Evolutionary conservation across 2,888 invertebrate species (phyloP).

Genomic region (Drosophila neutralis): DNA sequence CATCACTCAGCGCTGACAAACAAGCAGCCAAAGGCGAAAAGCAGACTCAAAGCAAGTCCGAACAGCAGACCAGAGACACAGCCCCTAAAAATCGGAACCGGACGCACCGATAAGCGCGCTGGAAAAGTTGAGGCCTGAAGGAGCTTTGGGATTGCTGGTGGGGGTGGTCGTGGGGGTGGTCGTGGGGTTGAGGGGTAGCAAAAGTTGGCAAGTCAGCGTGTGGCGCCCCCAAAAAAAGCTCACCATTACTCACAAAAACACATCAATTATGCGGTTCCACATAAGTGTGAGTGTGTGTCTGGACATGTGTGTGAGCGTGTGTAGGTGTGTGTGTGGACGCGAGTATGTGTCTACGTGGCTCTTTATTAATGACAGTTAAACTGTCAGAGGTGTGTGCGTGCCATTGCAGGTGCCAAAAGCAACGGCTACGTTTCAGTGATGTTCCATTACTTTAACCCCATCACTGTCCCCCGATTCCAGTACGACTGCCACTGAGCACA

Average conservation of each 20-base stretch:
- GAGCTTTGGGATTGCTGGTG: neutral
- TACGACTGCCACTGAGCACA: slow-evolving; percentile 18
- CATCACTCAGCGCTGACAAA: slow-evolving; percentile 76
- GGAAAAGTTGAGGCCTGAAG: slow-evolving; percentile 11
- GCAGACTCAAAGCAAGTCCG: slow-evolving; percentile 22
- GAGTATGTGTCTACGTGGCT: slow-evolving; percentile 35
- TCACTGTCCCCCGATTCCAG: neutral
- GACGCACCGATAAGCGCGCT: slow-evolving; percentile 43
- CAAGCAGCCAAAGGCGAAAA: slow-evolving; percentile 54
- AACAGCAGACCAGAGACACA: slow-evolving; percentile 6
- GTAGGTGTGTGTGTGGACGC: slow-evolving; percentile 8
- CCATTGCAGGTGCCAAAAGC: slow-evolving; percentile 68
- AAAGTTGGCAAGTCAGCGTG: slow-evolving; percentile 62
- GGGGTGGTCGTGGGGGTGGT: neutral
- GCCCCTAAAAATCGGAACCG: slow-evolving; percentile 21
- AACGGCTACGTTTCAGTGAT: slow-evolving; percentile 32
- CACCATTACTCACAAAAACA: slow-evolving; percentile 76
- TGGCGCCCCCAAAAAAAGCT: slow-evolving; percentile 50
- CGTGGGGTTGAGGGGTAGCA: neutral
- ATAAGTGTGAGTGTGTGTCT: slow-evolving; percentile 9
- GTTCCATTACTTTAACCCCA: neutral
- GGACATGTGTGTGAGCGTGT: slow-evolving; percentile 11
- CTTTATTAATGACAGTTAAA: slow-evolving; percentile 79
- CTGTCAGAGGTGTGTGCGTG: slow-evolving; percentile 77
- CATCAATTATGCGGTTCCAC: slow-evolving; percentile 70